Evolutionary conservation across 1,140 invertebrate genomes (phyloP).

Genomic region (Aculops lycopersici): DNA sequence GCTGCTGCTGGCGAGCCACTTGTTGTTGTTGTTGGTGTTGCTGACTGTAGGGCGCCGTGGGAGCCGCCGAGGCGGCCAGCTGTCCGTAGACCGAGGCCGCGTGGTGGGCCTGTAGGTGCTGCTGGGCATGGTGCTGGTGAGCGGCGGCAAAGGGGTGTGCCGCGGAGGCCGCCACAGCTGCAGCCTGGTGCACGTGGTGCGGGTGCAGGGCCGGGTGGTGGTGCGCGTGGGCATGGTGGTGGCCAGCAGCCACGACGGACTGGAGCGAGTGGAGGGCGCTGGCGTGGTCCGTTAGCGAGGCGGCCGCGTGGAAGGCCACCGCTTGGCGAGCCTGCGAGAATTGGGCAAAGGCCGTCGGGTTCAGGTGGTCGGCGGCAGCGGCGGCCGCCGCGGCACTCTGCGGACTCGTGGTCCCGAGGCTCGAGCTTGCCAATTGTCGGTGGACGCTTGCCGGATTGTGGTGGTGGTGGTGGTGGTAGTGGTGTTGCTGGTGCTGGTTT

Average conservation of each 20-base stretch:
- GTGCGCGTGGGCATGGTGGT: not conserved
- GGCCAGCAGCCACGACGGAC: not conserved
- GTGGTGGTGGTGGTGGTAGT: conserved; percentile 2
- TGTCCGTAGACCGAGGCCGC: not conserved
- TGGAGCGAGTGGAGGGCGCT: not conserved
- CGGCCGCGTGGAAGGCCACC: not conserved
- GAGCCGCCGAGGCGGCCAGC: conserved; percentile 2
- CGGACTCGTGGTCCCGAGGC: no score
- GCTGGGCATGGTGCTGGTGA: not conserved
- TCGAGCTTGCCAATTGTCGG: conserved; percentile 8
- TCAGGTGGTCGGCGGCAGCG: conserved; percentile 11
- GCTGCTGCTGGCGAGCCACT: not conserved
- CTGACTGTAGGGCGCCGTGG: not conserved
- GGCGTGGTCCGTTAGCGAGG: not conserved
- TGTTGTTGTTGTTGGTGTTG: not conserved
- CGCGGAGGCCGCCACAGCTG: not conserved
- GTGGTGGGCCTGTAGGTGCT: not conserved
- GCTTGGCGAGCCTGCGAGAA: not conserved
- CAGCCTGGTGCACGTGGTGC: not conserved
- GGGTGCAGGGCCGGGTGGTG: not conserved
- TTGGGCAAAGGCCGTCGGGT: not conserved
- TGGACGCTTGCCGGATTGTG: conserved; percentile 11
- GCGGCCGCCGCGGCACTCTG: conserved; percentile 12
- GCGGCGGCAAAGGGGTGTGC: not conserved
- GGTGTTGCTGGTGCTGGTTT: conserved; percentile 7